These are phyloP conservation scores for Araneus ventricosus DNA, from an alignment of 1,140 invertebrate genomes.

Conservation along the genomic window DNA sequence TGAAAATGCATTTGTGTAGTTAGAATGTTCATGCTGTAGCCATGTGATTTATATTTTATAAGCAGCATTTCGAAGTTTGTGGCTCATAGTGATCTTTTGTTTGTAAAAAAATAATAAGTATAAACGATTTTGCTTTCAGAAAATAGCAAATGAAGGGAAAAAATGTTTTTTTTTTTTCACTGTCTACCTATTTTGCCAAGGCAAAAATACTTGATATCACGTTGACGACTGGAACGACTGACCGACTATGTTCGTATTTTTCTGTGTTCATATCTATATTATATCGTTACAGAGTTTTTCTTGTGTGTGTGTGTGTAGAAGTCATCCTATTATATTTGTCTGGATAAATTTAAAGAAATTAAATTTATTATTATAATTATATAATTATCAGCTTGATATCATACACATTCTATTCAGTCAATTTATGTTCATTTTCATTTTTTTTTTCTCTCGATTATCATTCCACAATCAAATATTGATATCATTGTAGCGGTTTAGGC, in stretches of 20 bases:
- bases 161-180: background rate
- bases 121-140: too few relatives aligned
- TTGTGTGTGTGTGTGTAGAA: slow-evolving; percentile 54
- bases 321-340: slow-evolving; percentile 61
- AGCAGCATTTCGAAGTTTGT: background rate
- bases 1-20: slow-evolving; percentile 23
- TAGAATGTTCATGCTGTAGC: background rate
- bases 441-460: slow-evolving; percentile 54
- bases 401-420: slow-evolving; percentile 54
- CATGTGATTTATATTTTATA: background rate
- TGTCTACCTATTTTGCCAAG: background rate
- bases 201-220: slow-evolving; percentile 58
- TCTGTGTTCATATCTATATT: slow-evolving; percentile 68
- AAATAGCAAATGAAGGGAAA: background rate
- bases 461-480: slow-evolving; percentile 59
- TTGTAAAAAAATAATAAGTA: background rate
- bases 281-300: slow-evolving; percentile 52
- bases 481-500: slow-evolving; percentile 67
- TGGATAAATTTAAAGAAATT: slow-evolving; percentile 35
- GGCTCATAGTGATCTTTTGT: background rate
- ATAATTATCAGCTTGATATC: slow-evolving; percentile 54
- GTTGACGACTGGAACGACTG: slow-evolving; percentile 71
- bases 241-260: slow-evolving; percentile 70
- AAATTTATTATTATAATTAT: slow-evolving; percentile 34
- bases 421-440: slow-evolving; percentile 52